Conservation (phyloP, 2,888 invertebrate species). For the Microdon myrmicae region DNA sequence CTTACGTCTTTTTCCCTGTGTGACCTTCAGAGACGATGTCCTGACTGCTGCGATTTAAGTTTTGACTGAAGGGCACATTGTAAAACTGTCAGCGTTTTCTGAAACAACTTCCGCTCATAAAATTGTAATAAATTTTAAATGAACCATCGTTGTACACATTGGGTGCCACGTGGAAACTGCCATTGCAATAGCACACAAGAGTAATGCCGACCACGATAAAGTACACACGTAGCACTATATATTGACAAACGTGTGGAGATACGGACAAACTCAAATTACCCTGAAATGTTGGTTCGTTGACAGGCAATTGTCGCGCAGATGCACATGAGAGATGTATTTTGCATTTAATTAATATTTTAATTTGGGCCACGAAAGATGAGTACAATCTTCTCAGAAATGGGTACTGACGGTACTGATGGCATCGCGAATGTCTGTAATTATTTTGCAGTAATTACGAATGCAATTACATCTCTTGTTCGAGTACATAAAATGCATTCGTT, state of each 20-base stretch:
- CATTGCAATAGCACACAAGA: conserved; percentile 22
- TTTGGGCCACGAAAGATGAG: conserved; percentile 1
- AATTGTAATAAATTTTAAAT: conserved; percentile 51
- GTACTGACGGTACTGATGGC: too few relatives aligned
- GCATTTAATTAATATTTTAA: conserved; percentile 38
- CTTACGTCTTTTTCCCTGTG: neutral
- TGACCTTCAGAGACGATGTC: conserved; percentile 4
- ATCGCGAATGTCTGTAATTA: too few relatives aligned
- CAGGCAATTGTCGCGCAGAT: conserved; percentile 31
- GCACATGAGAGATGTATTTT: conserved; percentile 6
- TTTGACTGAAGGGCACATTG: conserved; percentile 43
- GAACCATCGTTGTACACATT: conserved; percentile 35
- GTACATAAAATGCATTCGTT: too few relatives aligned
- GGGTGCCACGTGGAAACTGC: conserved; percentile 14
- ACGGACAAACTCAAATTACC: conserved; percentile 5
- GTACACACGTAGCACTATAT: neutral
- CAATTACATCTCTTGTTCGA: too few relatives aligned
- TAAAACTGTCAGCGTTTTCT: conserved; percentile 50
- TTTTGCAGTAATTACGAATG: too few relatives aligned
- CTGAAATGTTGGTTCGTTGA: conserved; percentile 26
- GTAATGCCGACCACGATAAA: conserved; percentile 18
- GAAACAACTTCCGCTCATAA: conserved; percentile 52
- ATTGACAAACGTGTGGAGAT: conserved; percentile 4
- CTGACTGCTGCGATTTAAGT: conserved; percentile 25
- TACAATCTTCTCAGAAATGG: too few relatives aligned